Base-by-base conservation (phyloP, 2,113 vertebrate genomes). In the Otus sunia region DNA sequence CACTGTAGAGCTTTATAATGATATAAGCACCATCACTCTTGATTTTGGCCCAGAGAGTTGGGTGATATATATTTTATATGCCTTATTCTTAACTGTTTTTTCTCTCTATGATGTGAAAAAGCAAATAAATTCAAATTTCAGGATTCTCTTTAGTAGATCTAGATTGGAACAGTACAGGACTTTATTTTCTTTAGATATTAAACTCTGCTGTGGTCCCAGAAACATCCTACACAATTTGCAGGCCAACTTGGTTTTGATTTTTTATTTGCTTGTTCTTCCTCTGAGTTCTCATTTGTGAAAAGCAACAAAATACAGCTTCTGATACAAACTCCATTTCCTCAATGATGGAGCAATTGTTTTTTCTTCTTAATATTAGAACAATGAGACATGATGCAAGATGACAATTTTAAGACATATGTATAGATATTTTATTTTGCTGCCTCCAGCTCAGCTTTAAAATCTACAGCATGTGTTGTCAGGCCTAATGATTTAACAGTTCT, bases 401-500 rank as follows among this genome's bases (percentile, higher is more conserved):
- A 93, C 71, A 95, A 90, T 90, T 97, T 91, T 90, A 95, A 97
- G 88, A 92, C 41, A 30, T 90, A 88, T 63, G 22, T 84, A 79
- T 43, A 82, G n/a, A 69, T 32, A 49, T 92, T 95, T 92, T 90
- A 86, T 92, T 95, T 95, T 93, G 76, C 58, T 93, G 92, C 80
- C 83, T 95, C 56, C 32, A 96, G 80, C 67, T 36, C 58, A 76
- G 22, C 55, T 93, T 66, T 80, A 91, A 95, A 95, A 91, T 75
- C 91, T 83, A 32, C 76, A 95, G 69, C 55, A 76, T 86, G 82
- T 91, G 47, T 62, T 96, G 72, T 93, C 92, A 95, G 95, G 41
- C 20, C 49, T 87, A 11, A 34, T 89, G 94, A 97, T 95, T 96
- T 94, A 96, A 78, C 39, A 93, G 52, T 88, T 90, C 66, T 97